Base-by-base conservation (phyloP, 2,113 vertebrate species). In the Limanda limanda region DNA sequence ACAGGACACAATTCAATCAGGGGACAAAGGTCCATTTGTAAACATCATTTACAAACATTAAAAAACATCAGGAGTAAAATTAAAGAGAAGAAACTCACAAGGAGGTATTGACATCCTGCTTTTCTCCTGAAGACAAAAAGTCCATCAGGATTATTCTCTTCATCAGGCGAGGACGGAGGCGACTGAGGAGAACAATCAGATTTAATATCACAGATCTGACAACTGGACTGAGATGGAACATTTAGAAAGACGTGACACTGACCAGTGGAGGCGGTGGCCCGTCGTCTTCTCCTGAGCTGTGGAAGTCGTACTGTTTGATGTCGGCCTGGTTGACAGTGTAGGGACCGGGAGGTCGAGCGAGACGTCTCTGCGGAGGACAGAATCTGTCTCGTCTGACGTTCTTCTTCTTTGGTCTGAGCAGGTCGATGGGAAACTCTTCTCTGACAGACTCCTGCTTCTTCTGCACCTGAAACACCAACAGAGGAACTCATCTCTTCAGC, bases 301-400 rank as follows among this genome's bases (percentile, higher is more conserved):
- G 97, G 92, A 98, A 98, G 94, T 98, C 97, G 40, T 98, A 98
- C 91, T 98, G 97, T 63, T 96, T 97, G 82, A 98, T 96, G 64
- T 97, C 96, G 14, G 95, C 96, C 93, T 96, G 95, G 94, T 87
- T 96, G 92, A 96, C 86, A 60, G 92, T 90, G 60, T 95, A 95
- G 78, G 94, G 77, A 27, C 94, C 92, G 80, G 96, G 94, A 27
- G 94, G 92, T 76, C 93, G 93, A 54, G 95, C 82, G 57, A 95
- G 95, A 40, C 94, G 95, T 76, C 81, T 74, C 71, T 95, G 91
- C 47, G 93, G 90, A 68, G 93, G 92, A 84, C 95, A 95, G 68
- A 94, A 82, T 59, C 95, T 95, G 71, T 95, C 94, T 86, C 95
- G 96, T 92, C 96, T 96, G 80, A 93, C 89, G 83, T 95, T 96